Evolutionary conservation across 1,140 invertebrate species (phyloP), one percentile per base, ranked within the genome.

Genomic region (Lerema accius): DNA sequence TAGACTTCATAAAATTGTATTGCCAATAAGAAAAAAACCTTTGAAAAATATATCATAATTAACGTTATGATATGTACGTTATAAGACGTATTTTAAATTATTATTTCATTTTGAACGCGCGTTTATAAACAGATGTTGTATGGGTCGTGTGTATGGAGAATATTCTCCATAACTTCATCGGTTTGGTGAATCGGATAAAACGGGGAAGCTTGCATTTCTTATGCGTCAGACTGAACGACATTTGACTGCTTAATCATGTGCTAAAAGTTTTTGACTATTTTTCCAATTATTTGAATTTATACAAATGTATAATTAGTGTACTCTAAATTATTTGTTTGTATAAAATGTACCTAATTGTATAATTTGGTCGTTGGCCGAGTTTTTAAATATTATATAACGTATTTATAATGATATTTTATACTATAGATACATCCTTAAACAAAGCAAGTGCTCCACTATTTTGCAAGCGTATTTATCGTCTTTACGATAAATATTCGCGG

Each of bases 181-280:
- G 28, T 9, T 9, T 7, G 28, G 28, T 32, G 28, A 7, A 32
- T 19, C 45, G 65, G 59, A 65, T 63, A 67, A 55, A 62, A 74
- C 72, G 76, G 72, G 74, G 77, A 80, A 60, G 37, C 39, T 64
- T 73, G 80, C 80, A 82, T 82, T 82, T 82, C 26, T 69, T 75
- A 74, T 71, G 63, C 67, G 73, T 67, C 75, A 72, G 74, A 80
- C 72, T 84, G 77, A 76, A 65, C 55, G 73, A 67, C 50, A 65
- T 72, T 63, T 43, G 80, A 80, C 80, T 83, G 76, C 60, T 76
- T 64, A 45, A 65, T 55, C 43, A 65, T 71, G 77, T 82, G 81
- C 78, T 84, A 78, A 82, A 79, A 73, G 66, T 65, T 73, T 73
- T 64, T 59, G 67, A 67, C 67, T 16, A 28, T 28, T 69, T 70